Percentiles rank a stretch among this genome's conserved stretches.
phyloP scores from a whole-genome alignment of 1,140 invertebrate genomes.

The Tetragonula clypearis region DNA sequence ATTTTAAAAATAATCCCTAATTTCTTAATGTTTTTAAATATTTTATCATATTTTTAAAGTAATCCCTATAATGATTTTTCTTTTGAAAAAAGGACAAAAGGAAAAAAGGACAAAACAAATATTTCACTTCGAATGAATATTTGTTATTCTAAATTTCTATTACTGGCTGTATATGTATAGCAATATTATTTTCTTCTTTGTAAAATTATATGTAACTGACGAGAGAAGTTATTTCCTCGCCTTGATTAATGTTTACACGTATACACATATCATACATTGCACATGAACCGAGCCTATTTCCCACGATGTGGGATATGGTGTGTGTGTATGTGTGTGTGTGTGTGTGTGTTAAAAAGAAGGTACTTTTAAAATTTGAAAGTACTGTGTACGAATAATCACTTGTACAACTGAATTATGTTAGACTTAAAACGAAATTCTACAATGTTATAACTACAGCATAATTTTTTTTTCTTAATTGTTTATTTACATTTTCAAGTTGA shows the following conservation, averaged over 20 bases:
- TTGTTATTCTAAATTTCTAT: no score
- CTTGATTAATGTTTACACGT: neutral
- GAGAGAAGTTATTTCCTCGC: neutral
- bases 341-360: neutral
- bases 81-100: neutral
- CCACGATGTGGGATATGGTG: neutral
- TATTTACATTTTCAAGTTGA: neutral
- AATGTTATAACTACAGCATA: neutral
- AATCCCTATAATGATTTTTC: neutral
- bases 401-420: neutral
- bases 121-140: no score
- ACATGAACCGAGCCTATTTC: slow-evolving; percentile 22
- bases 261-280: neutral
- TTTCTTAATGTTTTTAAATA: neutral
- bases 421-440: neutral
- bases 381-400: neutral
- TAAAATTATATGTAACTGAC: neutral
- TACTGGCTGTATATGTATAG: neutral
- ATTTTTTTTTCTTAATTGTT: neutral
- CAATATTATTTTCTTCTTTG: neutral
- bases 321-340: neutral
- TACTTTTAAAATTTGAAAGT: slow-evolving; percentile 28
- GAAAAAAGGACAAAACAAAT: neutral
- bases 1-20: neutral
- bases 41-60: neutral